A percentile compares a stretch with the other conserved stretches of the same genome.
Conservation (phyloP, 2,888 invertebrate genomes). For the Argynnis bischoffii region DNA sequence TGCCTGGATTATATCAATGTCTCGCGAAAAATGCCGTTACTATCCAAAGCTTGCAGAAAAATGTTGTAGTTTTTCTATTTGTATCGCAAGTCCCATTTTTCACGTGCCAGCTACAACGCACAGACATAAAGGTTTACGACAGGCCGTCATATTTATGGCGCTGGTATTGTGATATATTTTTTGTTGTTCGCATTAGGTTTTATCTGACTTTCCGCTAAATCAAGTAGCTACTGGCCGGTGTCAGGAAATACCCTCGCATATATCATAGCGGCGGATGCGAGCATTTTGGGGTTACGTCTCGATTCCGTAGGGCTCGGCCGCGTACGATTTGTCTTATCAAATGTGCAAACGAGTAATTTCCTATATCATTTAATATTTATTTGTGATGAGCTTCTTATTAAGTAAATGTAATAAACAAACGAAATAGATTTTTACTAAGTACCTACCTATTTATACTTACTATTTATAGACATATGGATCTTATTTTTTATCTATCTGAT, state of each 20-base stretch:
- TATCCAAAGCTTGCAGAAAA: conserved; percentile 44
- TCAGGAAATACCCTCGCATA: conserved; percentile 80
- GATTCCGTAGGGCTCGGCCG: conserved; percentile 61
- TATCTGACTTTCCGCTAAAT: conserved; percentile 83
- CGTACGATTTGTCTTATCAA: conserved; percentile 70
- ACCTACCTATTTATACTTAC: no score
- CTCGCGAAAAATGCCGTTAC: conserved; percentile 40
- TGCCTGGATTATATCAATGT: conserved; percentile 30
- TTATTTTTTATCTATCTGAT: no score
- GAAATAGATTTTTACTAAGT: neutral
- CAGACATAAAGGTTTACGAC: conserved; percentile 82
- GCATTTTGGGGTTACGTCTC: conserved; percentile 74
- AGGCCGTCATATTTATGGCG: conserved; percentile 81
- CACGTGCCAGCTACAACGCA: conserved; percentile 77
- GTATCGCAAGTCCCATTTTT: conserved; percentile 75
- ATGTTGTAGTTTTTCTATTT: conserved; percentile 56
- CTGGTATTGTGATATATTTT: conserved; percentile 80
- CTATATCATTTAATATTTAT: conserved; percentile 45
- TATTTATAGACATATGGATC: no score
- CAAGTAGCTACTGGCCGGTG: conserved; percentile 82
- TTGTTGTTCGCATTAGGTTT: conserved; percentile 82
- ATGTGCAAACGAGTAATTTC: conserved; percentile 57
- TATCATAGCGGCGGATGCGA: conserved; percentile 75
- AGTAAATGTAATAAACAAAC: neutral
- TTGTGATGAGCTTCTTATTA: neutral